Base-by-base conservation (phyloP, 2,113 vertebrate genomes). In the Heterotis niloticus region DNA sequence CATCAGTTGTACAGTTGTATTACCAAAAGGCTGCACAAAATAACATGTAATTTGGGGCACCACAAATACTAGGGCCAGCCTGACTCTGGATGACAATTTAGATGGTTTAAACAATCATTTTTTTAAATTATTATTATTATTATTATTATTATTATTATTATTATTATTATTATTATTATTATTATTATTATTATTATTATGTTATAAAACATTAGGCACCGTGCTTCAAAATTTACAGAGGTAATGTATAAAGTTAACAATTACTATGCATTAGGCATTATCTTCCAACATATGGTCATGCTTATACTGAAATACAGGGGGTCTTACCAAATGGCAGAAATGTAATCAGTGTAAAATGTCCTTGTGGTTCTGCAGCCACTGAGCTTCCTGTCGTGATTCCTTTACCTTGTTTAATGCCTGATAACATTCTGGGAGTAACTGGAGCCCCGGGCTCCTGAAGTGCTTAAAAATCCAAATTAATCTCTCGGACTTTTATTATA, bases 381-480 rank as follows among this genome's bases (percentile, higher is more conserved):
- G 77, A 76, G 78, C 62, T 74, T 70, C 57, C 83, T 76, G 62
- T 24, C 74, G 23, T 69, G 70, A 73, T 84, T 78, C 80, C 83
- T 74, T 83, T 69, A 81, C 83, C n/a, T 52, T 82, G 80, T 84
- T 71, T 81, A 84, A 84, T 88, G 87, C 85, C 77, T 88, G 80
- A 82, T 85, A 81, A 79, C 79, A 68, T 84, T 81, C 60, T 81
- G 54, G 65, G 80, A 78, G 29, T 78, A 83, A 82, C 83, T 76
- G 77, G 78, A 84, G 76, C 83, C 64, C 64, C 69, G 64, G 76
- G 80, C 83, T 76, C 81, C 71, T 76, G 67, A 83, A 86, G 84
- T 84, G 85, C 82, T 84, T 78, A 82, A 83, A 84, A 87, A 86
- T 82, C 82, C 82, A 86, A 87, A 89, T 83, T 68, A 87, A 81